Base-by-base conservation (phyloP, 92 coral and sea anemone species). In the Heteractis magnifica region DNA sequence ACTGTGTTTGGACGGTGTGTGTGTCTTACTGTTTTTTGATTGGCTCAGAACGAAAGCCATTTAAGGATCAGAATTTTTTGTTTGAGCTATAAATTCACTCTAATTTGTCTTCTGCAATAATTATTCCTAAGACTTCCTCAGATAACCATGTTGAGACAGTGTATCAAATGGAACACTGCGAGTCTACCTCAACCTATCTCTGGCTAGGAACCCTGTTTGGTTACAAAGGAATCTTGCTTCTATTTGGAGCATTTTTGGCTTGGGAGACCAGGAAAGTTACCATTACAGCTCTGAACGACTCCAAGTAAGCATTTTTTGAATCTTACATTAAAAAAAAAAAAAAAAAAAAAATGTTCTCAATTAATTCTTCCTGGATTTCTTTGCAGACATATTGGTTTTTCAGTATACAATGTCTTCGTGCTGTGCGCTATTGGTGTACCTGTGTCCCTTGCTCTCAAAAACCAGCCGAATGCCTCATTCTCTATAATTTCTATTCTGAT, bases 191-290 rank as follows among this genome's bases (percentile, higher is more conserved):
- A 19, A 94, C 92, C 21, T 85, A 88, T 71, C 89, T 89, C 85
- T 95, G 98, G 98, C 90, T 95, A 14, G 97, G 94, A 19, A 82
- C 89, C 18, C 86, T 95, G 80, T 90, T 87, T 51, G 94, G 94
- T 41, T 95, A 88, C 85, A 95, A 95, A 77, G 98, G 95, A 3
- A 86, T 95, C 44, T 81, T 93, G 20, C 56, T 95, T 72, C 58
- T 95, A 70, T 95, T 95, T 78, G 98, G 98, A 10, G 95, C 95
- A 16, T 95, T 95, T 75, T 87, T 95, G 56, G 97, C 98, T 50
- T 95, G 98, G 98, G 98, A 95, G 81, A 95, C 98, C 9, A 81
- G 98, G 82, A 93, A 91, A 68, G 98, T 95, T 21, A 90, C 98
- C n/a, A 94, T 95, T 55, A 77, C 95, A 52, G 98, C 98, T 2